phyloP scores from a whole-genome alignment of 2,113 vertebrate genomes.

The Xenus cinereus region DNA sequence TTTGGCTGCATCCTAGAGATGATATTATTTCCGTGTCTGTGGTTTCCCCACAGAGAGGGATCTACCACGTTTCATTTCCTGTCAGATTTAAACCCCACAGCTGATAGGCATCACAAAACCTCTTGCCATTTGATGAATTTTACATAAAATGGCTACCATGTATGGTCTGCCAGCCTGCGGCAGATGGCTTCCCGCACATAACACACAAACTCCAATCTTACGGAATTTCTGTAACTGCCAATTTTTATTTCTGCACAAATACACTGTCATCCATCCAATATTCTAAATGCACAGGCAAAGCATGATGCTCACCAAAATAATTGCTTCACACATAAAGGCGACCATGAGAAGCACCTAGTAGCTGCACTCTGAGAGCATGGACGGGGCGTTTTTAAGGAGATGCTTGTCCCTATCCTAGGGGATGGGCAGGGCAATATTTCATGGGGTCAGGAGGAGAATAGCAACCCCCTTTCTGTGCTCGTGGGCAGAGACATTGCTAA shows the following conservation, averaged over 20 bases:
- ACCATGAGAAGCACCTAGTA: neutral
- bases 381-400: neutral
- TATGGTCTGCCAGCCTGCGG: neutral
- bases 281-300: neutral
- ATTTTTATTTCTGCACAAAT: conserved; percentile 58
- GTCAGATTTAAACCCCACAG: neutral
- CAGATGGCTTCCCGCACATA: neutral
- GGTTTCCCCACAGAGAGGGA: neutral
- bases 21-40: neutral
- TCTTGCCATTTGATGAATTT: neutral
- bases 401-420: neutral
- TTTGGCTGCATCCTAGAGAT: neutral
- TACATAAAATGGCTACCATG: neutral
- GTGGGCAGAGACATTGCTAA: neutral
- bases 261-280: neutral
- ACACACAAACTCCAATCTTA: neutral
- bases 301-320: neutral
- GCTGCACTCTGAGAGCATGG: neutral
- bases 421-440: neutral
- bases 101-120: neutral
- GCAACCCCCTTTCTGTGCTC: neutral
- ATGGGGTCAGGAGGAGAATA: neutral
- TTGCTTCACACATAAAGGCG: neutral
- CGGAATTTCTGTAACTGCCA: neutral
- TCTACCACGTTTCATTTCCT: neutral